Base-by-base conservation (phyloP, 2,888 invertebrate genomes). In the Parnassius apollo region DNA sequence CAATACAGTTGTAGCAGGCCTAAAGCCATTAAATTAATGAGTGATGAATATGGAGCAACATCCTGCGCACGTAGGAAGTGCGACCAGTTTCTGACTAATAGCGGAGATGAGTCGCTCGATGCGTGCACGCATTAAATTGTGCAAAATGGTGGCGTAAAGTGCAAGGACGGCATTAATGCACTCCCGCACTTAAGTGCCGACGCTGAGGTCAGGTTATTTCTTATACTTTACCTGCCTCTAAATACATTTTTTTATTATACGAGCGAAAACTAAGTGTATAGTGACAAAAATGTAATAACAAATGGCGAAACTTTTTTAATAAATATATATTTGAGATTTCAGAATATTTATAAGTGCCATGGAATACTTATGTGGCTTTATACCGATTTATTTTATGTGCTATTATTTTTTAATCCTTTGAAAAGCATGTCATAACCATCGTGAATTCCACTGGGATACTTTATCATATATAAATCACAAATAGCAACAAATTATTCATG, bases 401-500 rank as follows among this genome's bases (percentile, higher is more conserved):
- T 35, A 35, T 7, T 35, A 35, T 35, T 4, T 35, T 35, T 35
- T 35, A 25, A 35, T 35, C 7, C 35, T 35, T 35, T 7, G 35
- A 55, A 25, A 57, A 57, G 35, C 46, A n/a, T 61, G 52, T 61
- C 56, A 56, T 8, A 49, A 42, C 45, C 59, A 78, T 83, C 82
- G 82, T 83, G 82, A 76, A 82, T 81, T 82, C 77, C 81, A 72
- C 77, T 73, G 74, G 74, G 77, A 74, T 79, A 71, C 78, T 85
- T 83, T 86, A 89, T 86, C 84, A 83, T 85, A 83, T 72, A 88
- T 88, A 88, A 88, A 89, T 89, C 83, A 87, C 75, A 86, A 89
- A 88, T 88, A 76, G 80, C 76, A 78, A 80, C 86, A 86, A 83
- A 90, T 91, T 91, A 91, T 90, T 86, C 89, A 91, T 91, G 91